These are phyloP conservation scores for Austrofundulus limnaeus DNA, from an alignment of 2,113 vertebrate species.

Conservation along the genomic window DNA sequence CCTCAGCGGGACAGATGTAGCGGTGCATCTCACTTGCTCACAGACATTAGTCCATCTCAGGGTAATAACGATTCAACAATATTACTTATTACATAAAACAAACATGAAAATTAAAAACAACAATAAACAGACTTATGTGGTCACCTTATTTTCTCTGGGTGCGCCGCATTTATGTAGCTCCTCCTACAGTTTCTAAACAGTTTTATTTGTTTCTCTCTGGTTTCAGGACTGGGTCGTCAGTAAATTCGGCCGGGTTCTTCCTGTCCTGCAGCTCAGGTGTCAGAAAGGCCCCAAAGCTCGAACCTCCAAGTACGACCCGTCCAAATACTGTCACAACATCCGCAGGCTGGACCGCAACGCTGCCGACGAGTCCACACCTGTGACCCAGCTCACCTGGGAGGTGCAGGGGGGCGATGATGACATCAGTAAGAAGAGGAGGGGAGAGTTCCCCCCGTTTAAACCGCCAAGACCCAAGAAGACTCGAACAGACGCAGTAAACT, in stretches of 20 bases:
- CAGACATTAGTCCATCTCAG: no score
- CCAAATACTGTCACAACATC: constrained; percentile 95
- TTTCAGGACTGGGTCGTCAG: constrained; percentile 95
- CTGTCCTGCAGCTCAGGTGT: constrained; percentile 85
- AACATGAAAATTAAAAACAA: no score
- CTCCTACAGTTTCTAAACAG: not conserved
- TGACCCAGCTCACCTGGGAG: constrained; percentile 87
- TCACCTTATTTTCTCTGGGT: no score
- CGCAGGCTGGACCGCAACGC: constrained; percentile 78
- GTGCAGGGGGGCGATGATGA: constrained; percentile 79
- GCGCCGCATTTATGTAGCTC: no score
- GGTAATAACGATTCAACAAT: no score
- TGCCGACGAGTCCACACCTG: constrained; percentile 55
- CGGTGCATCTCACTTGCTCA: no score
- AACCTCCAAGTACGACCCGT: constrained; percentile 92
- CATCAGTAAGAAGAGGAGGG: constrained; percentile 82
- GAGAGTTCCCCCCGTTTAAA: constrained; percentile 77
- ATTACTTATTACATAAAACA: no score
- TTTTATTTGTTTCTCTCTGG: constrained; percentile 4
- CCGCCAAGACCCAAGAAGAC: constrained; percentile 51
- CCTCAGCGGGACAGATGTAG: no score
- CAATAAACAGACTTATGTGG: no score
- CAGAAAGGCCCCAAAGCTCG: constrained; percentile 77
- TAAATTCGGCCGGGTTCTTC: constrained; percentile 95
- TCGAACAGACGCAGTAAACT: not conserved